A percentile compares a stretch with the other conserved stretches of the same genome.
These are phyloP conservation scores for Grantiella picta DNA, from an alignment of 2,113 vertebrate genomes.

Conservation along the genomic window DNA sequence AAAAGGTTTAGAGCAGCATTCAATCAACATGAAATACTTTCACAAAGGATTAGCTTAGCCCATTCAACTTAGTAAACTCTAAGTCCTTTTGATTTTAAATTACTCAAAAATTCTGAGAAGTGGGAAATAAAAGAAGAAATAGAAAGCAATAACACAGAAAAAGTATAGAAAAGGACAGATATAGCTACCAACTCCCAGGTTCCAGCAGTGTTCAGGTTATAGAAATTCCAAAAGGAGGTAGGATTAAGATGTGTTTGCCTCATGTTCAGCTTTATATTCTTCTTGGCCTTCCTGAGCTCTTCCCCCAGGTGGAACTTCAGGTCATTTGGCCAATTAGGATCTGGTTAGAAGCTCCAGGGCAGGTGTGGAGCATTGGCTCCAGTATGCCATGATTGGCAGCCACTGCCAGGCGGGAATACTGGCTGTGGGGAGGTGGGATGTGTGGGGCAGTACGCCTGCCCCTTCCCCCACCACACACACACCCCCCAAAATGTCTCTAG, in stretches of 20 bases:
- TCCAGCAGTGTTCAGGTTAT: neutral
- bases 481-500: neutral
- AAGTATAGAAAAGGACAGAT: neutral
- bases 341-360: too few species aligned
- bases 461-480: fast-evolving
- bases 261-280: neutral
- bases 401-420: neutral
- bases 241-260: neutral
- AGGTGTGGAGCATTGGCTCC: neutral
- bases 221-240: neutral
- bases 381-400: too few species aligned
- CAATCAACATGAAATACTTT: neutral
- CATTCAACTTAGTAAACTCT: neutral
- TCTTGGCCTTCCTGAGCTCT: neutral
- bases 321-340: neutral
- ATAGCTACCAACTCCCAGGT: neutral
- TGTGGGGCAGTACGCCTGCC: too few species aligned
- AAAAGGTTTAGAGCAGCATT: neutral
- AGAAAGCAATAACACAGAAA: neutral
- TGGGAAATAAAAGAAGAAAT: neutral
- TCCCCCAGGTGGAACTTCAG: neutral
- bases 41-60: neutral
- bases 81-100: neutral
- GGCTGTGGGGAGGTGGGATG: neutral
- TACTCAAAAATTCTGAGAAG: neutral